Evolutionary conservation across 1,140 invertebrate genomes (phyloP).

Genomic region (Papilio machaon): DNA sequence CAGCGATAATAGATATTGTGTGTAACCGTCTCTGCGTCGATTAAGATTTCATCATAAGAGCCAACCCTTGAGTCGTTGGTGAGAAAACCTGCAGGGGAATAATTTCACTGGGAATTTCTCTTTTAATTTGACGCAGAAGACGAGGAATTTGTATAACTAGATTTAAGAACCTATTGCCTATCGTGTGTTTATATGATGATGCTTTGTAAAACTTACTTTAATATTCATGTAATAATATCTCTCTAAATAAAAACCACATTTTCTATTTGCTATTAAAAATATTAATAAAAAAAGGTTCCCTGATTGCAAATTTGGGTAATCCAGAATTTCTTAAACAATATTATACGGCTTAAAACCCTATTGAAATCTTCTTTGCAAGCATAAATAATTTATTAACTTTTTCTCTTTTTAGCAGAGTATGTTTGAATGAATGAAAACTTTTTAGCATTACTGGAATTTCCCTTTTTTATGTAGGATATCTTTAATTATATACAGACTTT

Average conservation of each 20-base stretch:
- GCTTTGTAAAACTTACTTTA: conserved; percentile 53
- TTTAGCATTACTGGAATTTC: conserved; percentile 58
- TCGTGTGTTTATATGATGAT: conserved; percentile 66
- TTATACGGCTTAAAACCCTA: conserved; percentile 1
- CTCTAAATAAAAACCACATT: neutral
- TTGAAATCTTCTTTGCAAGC: conserved; percentile 6
- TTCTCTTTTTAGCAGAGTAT: conserved; percentile 55
- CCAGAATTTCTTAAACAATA: neutral
- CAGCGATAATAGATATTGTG: conserved; percentile 78
- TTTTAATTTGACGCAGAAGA: conserved; percentile 55
- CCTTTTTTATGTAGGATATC: conserved; percentile 60
- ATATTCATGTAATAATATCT: neutral
- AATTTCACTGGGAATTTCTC: conserved; percentile 57
- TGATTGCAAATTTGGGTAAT: neutral
- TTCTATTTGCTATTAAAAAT: neutral
- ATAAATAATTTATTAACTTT: conserved; percentile 44
- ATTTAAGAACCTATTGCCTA: conserved; percentile 64
- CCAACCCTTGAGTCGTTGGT: conserved; percentile 22
- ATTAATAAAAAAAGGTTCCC: neutral
- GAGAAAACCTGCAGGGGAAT: conserved; percentile 14
- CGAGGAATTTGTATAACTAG: conserved; percentile 67
- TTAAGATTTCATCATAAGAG: conserved; percentile 58
- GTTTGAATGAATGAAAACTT: conserved; percentile 69
- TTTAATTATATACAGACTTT: conserved; percentile 58
- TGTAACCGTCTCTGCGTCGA: conserved; percentile 60